These are phyloP conservation scores for Exephanes ischioxanthus DNA, from an alignment of 2,888 invertebrate species.

Conservation along the genomic window DNA sequence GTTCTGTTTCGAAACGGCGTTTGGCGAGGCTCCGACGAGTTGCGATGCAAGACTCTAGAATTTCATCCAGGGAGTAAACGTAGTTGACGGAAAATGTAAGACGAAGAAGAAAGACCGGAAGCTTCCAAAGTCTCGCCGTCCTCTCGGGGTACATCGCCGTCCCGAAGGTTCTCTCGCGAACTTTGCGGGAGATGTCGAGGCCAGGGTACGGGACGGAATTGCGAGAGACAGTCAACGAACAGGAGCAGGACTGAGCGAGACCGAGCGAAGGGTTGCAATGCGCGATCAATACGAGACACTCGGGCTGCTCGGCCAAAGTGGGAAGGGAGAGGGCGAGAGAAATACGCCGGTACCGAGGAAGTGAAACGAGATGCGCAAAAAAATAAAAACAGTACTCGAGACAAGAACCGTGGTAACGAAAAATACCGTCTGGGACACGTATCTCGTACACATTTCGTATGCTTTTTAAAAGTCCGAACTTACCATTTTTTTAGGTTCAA, in stretches of 20 bases:
- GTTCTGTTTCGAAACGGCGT: too few species aligned
- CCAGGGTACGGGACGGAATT: constrained; percentile 21
- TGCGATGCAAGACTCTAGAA: too few species aligned
- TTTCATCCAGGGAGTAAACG: not conserved
- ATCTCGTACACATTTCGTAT: not conserved
- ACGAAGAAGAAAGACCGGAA: constrained; percentile 21
- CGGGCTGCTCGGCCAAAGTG: constrained; percentile 69
- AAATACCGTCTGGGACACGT: not conserved
- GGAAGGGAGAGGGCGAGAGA: constrained; percentile 63
- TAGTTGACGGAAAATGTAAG: not conserved
- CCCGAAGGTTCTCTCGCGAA: constrained; percentile 22
- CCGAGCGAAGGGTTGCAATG: constrained; percentile 66
- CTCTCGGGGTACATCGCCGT: constrained; percentile 19
- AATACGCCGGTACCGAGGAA: constrained; percentile 21
- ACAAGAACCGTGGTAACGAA: not conserved
- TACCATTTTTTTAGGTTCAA: not conserved
- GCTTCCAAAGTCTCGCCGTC: constrained; percentile 8
- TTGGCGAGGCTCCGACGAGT: too few species aligned
- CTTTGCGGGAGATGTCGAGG: constrained; percentile 23
- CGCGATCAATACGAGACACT: constrained; percentile 81
- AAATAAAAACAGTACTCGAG: not conserved
- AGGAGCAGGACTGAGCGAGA: constrained; percentile 61
- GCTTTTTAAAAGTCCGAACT: too few species aligned
- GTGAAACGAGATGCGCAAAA: constrained; percentile 27
- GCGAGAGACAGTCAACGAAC: constrained; percentile 48